Evolutionary conservation across 2,113 vertebrate genomes (phyloP).

Genomic region (Amphiprion ocellaris): DNA sequence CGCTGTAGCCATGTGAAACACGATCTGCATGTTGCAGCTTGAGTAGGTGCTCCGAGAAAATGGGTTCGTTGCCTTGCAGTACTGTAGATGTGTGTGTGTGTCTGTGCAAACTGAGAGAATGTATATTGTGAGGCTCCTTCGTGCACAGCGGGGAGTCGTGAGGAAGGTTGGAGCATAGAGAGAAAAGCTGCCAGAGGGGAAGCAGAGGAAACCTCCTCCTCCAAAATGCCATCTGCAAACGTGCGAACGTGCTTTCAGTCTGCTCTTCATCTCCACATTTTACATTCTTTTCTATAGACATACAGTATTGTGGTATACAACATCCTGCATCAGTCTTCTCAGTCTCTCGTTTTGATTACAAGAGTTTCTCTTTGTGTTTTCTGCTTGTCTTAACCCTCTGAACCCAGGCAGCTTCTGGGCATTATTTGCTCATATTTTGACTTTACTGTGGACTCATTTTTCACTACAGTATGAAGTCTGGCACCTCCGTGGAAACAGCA

Average conservation of each 20-base stretch:
- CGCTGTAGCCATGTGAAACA: constrained; percentile 30
- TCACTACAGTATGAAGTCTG: too few relatives aligned
- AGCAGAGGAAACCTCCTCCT: constrained; percentile 18
- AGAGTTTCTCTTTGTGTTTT: constrained; percentile 1
- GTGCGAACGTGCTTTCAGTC: not conserved
- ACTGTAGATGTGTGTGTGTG: not conserved
- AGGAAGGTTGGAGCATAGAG: constrained; percentile 29
- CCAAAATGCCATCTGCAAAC: constrained; percentile 19
- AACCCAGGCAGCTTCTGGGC: too few relatives aligned
- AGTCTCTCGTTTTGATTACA: constrained; percentile 1
- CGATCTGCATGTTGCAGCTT: constrained; percentile 27
- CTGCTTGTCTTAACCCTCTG: not conserved
- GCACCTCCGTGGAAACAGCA: too few relatives aligned
- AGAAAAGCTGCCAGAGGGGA: constrained; percentile 5
- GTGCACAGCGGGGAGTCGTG: constrained; percentile 9
- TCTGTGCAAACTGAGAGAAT: constrained; percentile 11
- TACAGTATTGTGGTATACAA: not conserved
- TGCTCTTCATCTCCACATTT: not conserved
- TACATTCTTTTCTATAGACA: not conserved
- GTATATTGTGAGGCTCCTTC: not conserved
- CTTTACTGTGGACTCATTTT: too few relatives aligned
- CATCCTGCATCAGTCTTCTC: not conserved
- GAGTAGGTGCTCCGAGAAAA: constrained; percentile 35
- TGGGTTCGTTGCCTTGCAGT: not conserved
- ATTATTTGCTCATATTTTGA: too few relatives aligned